Evolutionary conservation across 92 coral and sea anemone genomes (phyloP).

Genomic region (Actinostola sp.): DNA sequence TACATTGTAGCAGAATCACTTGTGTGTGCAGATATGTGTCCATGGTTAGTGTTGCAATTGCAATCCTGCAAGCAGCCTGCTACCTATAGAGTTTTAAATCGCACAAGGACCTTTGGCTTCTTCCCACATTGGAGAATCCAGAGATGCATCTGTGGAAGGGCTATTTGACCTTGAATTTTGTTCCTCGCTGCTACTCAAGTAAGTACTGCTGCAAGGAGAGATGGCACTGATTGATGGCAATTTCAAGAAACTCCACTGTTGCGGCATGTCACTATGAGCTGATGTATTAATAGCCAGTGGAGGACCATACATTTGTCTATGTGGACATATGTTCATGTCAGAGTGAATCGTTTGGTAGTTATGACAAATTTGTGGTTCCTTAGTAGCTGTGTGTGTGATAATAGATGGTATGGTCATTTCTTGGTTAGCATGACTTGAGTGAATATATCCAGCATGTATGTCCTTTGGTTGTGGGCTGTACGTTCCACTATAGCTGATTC

Average conservation of each 20-base stretch:
- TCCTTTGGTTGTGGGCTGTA: slow-evolving; percentile 10
- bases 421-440: slow-evolving; percentile 11
- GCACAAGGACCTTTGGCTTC: slow-evolving; percentile 2
- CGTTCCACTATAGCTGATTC: neutral
- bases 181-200: slow-evolving; percentile 50
- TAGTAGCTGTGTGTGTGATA: too few species aligned
- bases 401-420: neutral
- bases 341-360: slow-evolving; percentile 2
- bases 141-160: slow-evolving; percentile 32
- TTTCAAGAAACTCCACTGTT: slow-evolving; percentile 76
- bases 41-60: too few species aligned
- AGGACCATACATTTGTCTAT: slow-evolving; percentile 34
- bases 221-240: slow-evolving; percentile 77
- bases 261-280: slow-evolving; percentile 63
- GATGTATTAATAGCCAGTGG: slow-evolving; percentile 30
- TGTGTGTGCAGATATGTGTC: too few species aligned
- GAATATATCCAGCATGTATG: slow-evolving; percentile 2
- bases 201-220: slow-evolving; percentile 65
- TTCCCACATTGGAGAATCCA: slow-evolving; percentile 69
- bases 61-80: too few species aligned
- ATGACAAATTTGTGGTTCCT: slow-evolving; percentile 11
- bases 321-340: slow-evolving; percentile 28
- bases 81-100: too few species aligned
- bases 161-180: slow-evolving; percentile 47
- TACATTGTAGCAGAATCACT: too few species aligned